Conservation (phyloP, 1,140 invertebrate species). For the Tetragonula clypearis region DNA sequence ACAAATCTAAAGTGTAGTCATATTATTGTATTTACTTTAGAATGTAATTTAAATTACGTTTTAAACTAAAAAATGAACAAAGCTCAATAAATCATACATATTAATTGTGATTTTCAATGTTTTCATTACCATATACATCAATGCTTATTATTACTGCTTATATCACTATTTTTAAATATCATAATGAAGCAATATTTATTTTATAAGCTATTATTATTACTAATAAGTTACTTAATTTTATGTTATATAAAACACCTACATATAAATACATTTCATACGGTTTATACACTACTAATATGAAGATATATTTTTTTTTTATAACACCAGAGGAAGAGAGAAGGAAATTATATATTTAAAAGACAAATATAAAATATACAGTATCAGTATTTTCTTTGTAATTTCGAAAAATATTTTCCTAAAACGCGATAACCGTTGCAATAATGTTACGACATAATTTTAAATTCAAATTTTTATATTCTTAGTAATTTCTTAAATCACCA, state of each 20-base stretch:
- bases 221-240: constrained; percentile 65
- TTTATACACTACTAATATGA: constrained; percentile 12
- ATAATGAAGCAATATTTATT: constrained; percentile 46
- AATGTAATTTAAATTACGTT: neutral
- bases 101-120: neutral
- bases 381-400: neutral
- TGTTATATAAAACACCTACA: constrained; percentile 66
- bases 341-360: neutral
- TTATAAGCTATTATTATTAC: constrained; percentile 41
- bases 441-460: neutral
- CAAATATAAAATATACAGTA: neutral
- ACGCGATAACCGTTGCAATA: neutral
- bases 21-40: neutral
- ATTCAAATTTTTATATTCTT: neutral
- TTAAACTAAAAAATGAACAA: neutral
- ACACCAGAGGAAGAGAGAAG: constrained; percentile 30
- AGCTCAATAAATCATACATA: constrained; percentile 1
- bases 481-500: neutral
- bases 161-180: constrained; percentile 36
- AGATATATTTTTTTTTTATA: constrained; percentile 27
- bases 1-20: neutral
- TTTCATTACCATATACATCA: constrained; percentile 8
- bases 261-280: constrained; percentile 58
- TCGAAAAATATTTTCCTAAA: neutral
- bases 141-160: constrained; percentile 16